A percentile compares a stretch with the other conserved stretches of the same genome.
phyloP scores from a whole-genome alignment of 2,888 invertebrate species.

The Busseola fusca region DNA sequence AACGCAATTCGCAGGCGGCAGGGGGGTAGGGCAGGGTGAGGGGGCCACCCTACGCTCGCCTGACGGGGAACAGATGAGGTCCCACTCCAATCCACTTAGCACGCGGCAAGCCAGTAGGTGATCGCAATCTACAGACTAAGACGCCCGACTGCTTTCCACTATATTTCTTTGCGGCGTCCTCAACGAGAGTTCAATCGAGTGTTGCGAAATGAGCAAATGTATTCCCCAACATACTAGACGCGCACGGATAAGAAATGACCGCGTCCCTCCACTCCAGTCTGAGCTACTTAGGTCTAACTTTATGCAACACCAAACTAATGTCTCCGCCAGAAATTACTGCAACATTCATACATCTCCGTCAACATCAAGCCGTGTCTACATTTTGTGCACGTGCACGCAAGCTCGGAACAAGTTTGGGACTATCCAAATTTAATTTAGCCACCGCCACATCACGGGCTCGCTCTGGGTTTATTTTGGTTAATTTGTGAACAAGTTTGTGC shows the following conservation, averaged over 20 bases:
- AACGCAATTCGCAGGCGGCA: conserved; percentile 79
- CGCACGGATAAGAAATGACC: conserved; percentile 40
- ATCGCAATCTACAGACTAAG: conserved; percentile 77
- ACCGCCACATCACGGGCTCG: conserved; percentile 56
- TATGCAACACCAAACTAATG: conserved; percentile 65
- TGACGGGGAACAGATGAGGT: conserved; percentile 88
- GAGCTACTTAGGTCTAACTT: conserved; percentile 58
- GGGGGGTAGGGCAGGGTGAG: conserved; percentile 45
- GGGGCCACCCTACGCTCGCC: conserved; percentile 71
- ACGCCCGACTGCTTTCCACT: conserved; percentile 72
- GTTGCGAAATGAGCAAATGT: conserved; percentile 60
- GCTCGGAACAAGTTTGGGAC: conserved; percentile 68
- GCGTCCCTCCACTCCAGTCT: conserved; percentile 5
- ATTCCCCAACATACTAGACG: conserved; percentile 43
- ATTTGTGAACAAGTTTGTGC: conserved; percentile 76
- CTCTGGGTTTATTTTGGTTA: conserved; percentile 75
- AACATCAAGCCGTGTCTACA: conserved; percentile 56
- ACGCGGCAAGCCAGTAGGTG: conserved; percentile 81
- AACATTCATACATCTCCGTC: conserved; percentile 62
- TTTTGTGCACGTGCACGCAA: conserved; percentile 72
- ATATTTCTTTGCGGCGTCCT: conserved; percentile 69
- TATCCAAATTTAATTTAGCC: conserved; percentile 80
- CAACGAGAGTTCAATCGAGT: conserved; percentile 61
- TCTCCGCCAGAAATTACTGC: conserved; percentile 65
- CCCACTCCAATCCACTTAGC: conserved; percentile 88